Base-by-base conservation (phyloP, 2,888 invertebrate genomes). In the Chelonus formosanus region DNA sequence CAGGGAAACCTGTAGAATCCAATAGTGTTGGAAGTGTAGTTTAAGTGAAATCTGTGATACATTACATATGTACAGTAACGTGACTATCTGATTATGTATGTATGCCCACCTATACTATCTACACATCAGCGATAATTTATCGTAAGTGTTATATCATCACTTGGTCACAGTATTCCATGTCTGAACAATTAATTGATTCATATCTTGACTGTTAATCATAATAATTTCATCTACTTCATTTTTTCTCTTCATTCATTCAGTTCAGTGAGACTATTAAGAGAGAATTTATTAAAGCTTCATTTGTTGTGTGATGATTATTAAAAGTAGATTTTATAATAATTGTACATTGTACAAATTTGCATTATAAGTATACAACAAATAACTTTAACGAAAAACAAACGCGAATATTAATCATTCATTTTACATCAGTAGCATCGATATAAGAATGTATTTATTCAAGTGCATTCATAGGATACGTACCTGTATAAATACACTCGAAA, bases 11-110 rank as follows among this genome's bases (percentile, higher is more conserved):
- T 4, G 35, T 35, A 43, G 8, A 36, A 50, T 35, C 34, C 40
- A 35, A 6, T 34, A 74, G 74, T 78, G 52, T 52, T 52, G 31
- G 32, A 8, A 48, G 48, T 48, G 48, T n/a, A 20, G 10, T 79
- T 74, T 76, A 78, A 75, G 73, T 74, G 73, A 77, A 76, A 74
- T 79, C 80, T 80, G 80, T 80, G 80, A 80, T 80, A 76, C 74
- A 67, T 69, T 77, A 75, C 71, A 40, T 6, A 40, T 40, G 40
- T 40, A 40, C 40, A 40, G 40, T 40, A 40, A 40, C 40, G 40
- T 5, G 5, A 40, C 6, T 40, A 40, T 40, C 40, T 40, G 40
- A 40, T 40, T 63, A 74, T 74, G 71, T 63, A 63, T 71, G 68
- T 67, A 67, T 10, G 36, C 55, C 57, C 48, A 57, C 57, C 62